Percentiles rank a stretch among this genome's conserved stretches.
Evolutionary conservation across 2,113 vertebrate genomes (phyloP).

Genomic region (Hydropotes inermis): DNA sequence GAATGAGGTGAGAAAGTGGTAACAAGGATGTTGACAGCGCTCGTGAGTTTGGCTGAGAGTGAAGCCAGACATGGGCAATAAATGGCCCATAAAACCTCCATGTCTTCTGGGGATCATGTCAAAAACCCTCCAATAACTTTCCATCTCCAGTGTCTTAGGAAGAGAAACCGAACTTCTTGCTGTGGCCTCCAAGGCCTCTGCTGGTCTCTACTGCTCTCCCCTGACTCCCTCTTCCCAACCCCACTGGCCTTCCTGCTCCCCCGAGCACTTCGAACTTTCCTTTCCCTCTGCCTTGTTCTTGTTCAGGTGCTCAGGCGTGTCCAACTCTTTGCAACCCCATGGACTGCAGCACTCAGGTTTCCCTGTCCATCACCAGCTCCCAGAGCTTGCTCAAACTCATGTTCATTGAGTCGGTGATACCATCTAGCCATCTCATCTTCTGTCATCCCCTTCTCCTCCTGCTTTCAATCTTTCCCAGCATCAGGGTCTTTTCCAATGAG

Average conservation of each 20-base stretch:
- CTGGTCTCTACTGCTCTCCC: background rate
- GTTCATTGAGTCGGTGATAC: accelerated
- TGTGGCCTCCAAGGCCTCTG: background rate
- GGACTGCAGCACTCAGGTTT: background rate
- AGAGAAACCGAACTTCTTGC: background rate
- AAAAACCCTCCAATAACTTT: background rate
- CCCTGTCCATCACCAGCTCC: background rate
- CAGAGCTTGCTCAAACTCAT: background rate
- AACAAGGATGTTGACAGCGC: background rate
- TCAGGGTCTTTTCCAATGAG: background rate
- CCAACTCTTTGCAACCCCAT: background rate
- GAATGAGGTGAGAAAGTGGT: background rate
- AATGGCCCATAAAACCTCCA: background rate
- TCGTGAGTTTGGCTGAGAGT: background rate
- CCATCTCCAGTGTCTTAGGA: background rate
- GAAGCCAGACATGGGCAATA: background rate
- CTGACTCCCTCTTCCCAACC: background rate
- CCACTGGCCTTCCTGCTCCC: background rate
- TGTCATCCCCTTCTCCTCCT: background rate
- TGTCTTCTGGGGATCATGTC: background rate
- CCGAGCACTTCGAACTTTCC: no score
- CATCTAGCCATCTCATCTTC: background rate
- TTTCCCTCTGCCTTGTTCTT: background rate
- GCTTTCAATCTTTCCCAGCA: background rate
- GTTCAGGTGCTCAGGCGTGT: background rate